These are phyloP conservation scores for Micropterix aruncella DNA, from an alignment of 2,888 invertebrate species.

Conservation along the genomic window DNA sequence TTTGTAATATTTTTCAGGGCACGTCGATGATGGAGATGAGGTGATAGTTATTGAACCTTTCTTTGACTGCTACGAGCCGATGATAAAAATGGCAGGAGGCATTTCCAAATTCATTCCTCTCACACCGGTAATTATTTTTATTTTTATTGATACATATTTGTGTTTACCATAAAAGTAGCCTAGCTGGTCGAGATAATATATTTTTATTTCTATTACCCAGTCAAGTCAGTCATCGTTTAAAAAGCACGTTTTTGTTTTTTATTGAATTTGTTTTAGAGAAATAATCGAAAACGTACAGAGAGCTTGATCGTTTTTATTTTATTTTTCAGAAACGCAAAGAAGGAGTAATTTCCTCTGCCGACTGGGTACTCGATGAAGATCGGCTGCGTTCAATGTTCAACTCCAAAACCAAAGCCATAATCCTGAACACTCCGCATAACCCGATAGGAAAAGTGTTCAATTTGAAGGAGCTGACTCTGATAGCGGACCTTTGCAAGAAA, in stretches of 20 bases:
- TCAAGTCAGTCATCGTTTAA: too few species aligned
- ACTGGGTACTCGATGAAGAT: constrained; percentile 77
- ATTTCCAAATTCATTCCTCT: constrained; percentile 77
- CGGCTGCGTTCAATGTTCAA: constrained; percentile 74
- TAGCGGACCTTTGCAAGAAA: constrained; percentile 83
- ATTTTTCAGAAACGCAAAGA: constrained; percentile 26
- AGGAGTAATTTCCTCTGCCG: constrained; percentile 51
- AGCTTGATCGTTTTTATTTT: too few species aligned
- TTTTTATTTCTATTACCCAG: too few species aligned
- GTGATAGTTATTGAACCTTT: constrained; percentile 97
- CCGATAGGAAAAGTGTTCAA: constrained; percentile 88
- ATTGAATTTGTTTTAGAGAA: too few species aligned
- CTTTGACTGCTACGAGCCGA: constrained; percentile 96
- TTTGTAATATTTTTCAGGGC: constrained; percentile 47
- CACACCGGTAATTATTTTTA: constrained; percentile 47
- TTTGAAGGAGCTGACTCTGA: constrained; percentile 49
- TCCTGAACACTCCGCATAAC: constrained; percentile 97
- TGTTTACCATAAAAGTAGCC: neutral
- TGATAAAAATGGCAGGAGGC: constrained; percentile 83
- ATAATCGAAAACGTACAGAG: too few species aligned
- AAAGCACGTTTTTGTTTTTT: too few species aligned
- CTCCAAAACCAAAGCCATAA: constrained; percentile 81
- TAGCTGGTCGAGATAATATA: neutral
- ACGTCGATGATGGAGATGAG: constrained; percentile 77
- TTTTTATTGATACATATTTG: neutral